Conservation (phyloP, 2,888 invertebrate genomes). For the Pantelozetes paolii region DNA sequence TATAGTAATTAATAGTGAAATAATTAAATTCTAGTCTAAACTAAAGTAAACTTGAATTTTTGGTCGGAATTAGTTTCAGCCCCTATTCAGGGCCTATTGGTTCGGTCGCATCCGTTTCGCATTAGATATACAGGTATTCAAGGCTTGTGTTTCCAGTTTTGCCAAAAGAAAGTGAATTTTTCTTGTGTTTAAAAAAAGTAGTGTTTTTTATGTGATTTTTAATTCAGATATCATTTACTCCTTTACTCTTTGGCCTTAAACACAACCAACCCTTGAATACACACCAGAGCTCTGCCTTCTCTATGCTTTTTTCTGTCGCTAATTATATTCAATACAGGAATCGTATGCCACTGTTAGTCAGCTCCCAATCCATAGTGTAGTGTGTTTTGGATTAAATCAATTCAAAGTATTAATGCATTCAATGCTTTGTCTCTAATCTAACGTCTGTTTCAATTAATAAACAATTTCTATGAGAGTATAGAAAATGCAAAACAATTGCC, state of each 20-base stretch:
- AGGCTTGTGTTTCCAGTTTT: constrained; percentile 6
- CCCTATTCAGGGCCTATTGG: too few relatives aligned
- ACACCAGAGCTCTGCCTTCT: too few relatives aligned
- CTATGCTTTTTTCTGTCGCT: not conserved
- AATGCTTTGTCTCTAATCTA: not conserved
- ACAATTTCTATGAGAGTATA: not conserved
- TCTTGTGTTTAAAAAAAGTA: not conserved
- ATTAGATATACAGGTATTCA: constrained; percentile 19
- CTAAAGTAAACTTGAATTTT: not conserved
- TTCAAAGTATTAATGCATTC: not conserved
- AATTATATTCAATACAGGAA: too few relatives aligned
- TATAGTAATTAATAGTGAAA: not conserved
- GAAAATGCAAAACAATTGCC: not conserved
- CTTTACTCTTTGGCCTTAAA: constrained; percentile 2
- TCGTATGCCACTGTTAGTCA: too few relatives aligned
- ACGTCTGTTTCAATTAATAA: not conserved
- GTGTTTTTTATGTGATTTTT: not conserved
- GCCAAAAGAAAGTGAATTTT: constrained; percentile 3
- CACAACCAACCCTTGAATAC: not conserved
- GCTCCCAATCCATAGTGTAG: too few relatives aligned
- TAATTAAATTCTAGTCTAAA: not conserved
- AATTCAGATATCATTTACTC: not conserved
- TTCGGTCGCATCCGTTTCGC: constrained; percentile 10
- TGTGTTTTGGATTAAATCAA: not conserved
- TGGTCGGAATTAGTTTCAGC: constrained; percentile 10